These are phyloP conservation scores for Pseudomyrmex pallidus DNA, from an alignment of 1,140 invertebrate species.

Conservation along the genomic window DNA sequence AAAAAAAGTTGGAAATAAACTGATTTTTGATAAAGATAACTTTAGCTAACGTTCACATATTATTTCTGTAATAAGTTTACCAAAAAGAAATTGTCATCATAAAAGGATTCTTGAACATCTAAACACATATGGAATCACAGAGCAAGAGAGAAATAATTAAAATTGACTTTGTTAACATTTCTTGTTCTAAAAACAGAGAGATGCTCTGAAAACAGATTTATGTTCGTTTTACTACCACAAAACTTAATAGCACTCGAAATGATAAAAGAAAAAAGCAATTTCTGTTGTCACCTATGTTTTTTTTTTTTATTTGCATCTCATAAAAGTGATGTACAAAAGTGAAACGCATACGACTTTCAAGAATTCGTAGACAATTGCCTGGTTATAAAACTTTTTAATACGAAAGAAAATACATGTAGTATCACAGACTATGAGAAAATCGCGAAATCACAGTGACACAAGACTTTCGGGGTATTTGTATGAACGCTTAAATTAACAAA, in stretches of 20 bases:
- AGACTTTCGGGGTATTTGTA: conserved; percentile 63
- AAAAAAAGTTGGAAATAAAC: neutral
- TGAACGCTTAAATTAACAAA: conserved; percentile 71
- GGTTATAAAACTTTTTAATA: conserved; percentile 71
- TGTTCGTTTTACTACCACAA: neutral
- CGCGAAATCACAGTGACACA: conserved; percentile 73
- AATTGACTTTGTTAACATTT: neutral
- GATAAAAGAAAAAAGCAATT: conserved; percentile 34
- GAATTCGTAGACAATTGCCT: conserved; percentile 66
- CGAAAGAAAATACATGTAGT: conserved; percentile 73
- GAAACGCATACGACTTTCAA: conserved; percentile 70
- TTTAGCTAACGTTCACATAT: too few species aligned
- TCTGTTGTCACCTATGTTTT: conserved; percentile 54
- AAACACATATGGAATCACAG: too few species aligned
- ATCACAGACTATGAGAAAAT: conserved; percentile 75
- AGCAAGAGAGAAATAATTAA: neutral
- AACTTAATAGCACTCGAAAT: neutral
- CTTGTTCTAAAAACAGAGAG: neutral
- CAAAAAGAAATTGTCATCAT: too few species aligned
- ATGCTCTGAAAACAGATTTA: neutral
- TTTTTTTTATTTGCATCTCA: conserved; percentile 69
- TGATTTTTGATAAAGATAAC: too few species aligned
- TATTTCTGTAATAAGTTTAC: too few species aligned
- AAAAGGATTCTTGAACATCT: too few species aligned
- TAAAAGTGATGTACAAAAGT: conserved; percentile 75